Conservation (phyloP, 2,797 vertebrate genomes). For the Takifugu ocellatus region DNA sequence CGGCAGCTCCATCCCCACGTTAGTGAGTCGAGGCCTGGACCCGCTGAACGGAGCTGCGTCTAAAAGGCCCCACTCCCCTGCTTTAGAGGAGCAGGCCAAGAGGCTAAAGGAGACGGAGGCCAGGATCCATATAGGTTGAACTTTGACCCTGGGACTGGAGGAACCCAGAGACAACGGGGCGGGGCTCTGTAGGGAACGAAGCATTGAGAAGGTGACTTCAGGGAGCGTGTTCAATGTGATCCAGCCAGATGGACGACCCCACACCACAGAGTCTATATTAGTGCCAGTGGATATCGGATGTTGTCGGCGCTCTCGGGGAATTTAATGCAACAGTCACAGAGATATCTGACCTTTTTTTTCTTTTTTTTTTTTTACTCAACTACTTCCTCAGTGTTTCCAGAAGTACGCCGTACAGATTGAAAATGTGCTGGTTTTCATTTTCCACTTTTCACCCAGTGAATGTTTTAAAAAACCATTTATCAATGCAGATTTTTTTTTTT, state of each 20-base stretch:
- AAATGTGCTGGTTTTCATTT: slow-evolving; percentile 29
- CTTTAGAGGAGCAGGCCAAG: slow-evolving; percentile 79
- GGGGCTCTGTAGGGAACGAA: slow-evolving; percentile 30
- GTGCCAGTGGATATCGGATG: slow-evolving; percentile 35
- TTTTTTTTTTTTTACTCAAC: slow-evolving; percentile 15
- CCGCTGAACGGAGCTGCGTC: slow-evolving; percentile 75
- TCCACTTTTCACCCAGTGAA: slow-evolving; percentile 15
- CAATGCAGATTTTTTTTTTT: slow-evolving; percentile 29
- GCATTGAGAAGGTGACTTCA: slow-evolving; percentile 36
- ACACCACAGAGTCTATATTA: slow-evolving; percentile 42
- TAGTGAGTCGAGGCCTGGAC: slow-evolving; percentile 70
- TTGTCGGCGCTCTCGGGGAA: slow-evolving; percentile 24
- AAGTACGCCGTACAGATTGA: slow-evolving; percentile 25
- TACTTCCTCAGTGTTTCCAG: slow-evolving; percentile 35
- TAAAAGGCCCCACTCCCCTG: slow-evolving; percentile 81
- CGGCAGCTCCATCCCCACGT: slow-evolving; percentile 77
- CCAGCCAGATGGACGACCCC: slow-evolving; percentile 40
- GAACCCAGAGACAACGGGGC: slow-evolving; percentile 21
- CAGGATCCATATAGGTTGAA: slow-evolving; percentile 70
- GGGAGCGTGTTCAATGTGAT: slow-evolving; percentile 31
- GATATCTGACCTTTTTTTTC: slow-evolving; percentile 21
- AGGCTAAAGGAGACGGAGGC: slow-evolving; percentile 84
- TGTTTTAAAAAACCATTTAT: slow-evolving; percentile 57
- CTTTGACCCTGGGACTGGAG: slow-evolving; percentile 18
- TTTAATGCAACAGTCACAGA: slow-evolving; percentile 31